phyloP scores from a whole-genome alignment of 2,888 invertebrate genomes.

The Brachyptera putata region DNA sequence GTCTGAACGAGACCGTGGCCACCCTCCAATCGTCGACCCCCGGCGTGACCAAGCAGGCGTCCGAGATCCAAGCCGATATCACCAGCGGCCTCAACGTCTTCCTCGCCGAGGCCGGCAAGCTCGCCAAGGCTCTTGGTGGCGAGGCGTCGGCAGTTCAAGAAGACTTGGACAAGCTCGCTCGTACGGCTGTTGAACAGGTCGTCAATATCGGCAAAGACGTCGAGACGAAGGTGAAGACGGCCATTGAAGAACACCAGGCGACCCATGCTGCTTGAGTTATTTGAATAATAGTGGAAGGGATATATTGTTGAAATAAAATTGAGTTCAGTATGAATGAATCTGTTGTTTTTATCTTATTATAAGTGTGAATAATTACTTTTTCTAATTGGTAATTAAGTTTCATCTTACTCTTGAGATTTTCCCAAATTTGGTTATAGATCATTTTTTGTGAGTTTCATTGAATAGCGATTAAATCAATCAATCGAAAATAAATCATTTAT shows the following conservation, averaged over 20 bases:
- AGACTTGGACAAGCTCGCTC: background rate
- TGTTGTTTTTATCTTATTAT: background rate
- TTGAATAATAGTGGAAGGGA: background rate
- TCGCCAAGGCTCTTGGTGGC: slow-evolving; percentile 4
- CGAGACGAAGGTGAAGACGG: slow-evolving; percentile 5
- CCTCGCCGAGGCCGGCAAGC: slow-evolving; percentile 8
- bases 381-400: too few relatives aligned
- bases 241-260: background rate
- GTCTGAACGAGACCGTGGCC: slow-evolving; percentile 1
- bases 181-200: slow-evolving; percentile 4
- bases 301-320: too few relatives aligned
- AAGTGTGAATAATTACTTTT: background rate
- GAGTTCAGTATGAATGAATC: background rate
- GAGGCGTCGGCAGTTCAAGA: slow-evolving; percentile 14
- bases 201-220: slow-evolving; percentile 15
- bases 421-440: too few relatives aligned
- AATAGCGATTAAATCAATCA: too few relatives aligned
- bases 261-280: background rate
- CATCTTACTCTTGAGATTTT: too few relatives aligned
- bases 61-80: slow-evolving; percentile 4
- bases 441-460: too few relatives aligned
- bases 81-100: background rate
- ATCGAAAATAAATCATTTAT: too few relatives aligned
- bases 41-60: background rate
- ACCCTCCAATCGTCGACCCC: slow-evolving; percentile 1